Percentiles rank a stretch among this genome's conserved stretches.
Conservation (phyloP, 2,113 vertebrate genomes). For the Leptodactylus fuscus region DNA sequence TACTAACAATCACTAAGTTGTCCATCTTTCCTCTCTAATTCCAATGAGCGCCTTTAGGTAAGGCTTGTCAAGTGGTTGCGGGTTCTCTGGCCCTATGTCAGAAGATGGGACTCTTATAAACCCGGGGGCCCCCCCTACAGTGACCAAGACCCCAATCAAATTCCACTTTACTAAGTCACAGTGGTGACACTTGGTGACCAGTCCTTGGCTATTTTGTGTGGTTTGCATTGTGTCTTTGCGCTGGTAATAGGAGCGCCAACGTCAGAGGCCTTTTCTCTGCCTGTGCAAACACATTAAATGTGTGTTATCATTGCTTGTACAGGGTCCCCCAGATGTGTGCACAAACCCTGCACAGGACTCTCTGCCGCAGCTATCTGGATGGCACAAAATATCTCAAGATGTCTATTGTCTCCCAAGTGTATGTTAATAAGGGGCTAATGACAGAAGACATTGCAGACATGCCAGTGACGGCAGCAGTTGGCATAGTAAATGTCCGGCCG, state of each 20-base stretch:
- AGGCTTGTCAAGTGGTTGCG: slow-evolving; percentile 35
- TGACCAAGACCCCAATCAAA: slow-evolving; percentile 55
- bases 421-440: slow-evolving; percentile 40
- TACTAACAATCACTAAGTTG: slow-evolving; percentile 16
- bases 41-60: slow-evolving; percentile 22
- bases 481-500: slow-evolving; percentile 58
- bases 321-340: slow-evolving; percentile 35
- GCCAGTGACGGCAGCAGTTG: slow-evolving; percentile 54
- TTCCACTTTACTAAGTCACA: slow-evolving; percentile 52
- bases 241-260: slow-evolving; percentile 42
- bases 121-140: slow-evolving; percentile 9
- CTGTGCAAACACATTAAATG: slow-evolving; percentile 61
- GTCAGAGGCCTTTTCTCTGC: slow-evolving; percentile 61
- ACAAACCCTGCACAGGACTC: slow-evolving; percentile 45
- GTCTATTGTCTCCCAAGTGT: background rate
- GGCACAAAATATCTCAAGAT: background rate
- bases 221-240: slow-evolving; percentile 57
- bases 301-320: slow-evolving; percentile 60
- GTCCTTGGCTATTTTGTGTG: slow-evolving; percentile 45
- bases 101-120: slow-evolving; percentile 60
- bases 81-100: slow-evolving; percentile 43
- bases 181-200: slow-evolving; percentile 54
- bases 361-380: slow-evolving; percentile 31
- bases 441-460: slow-evolving; percentile 54
- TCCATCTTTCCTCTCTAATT: slow-evolving; percentile 31